phyloP scores from a whole-genome alignment of 1,140 invertebrate genomes.

The Prorops nasuta region DNA sequence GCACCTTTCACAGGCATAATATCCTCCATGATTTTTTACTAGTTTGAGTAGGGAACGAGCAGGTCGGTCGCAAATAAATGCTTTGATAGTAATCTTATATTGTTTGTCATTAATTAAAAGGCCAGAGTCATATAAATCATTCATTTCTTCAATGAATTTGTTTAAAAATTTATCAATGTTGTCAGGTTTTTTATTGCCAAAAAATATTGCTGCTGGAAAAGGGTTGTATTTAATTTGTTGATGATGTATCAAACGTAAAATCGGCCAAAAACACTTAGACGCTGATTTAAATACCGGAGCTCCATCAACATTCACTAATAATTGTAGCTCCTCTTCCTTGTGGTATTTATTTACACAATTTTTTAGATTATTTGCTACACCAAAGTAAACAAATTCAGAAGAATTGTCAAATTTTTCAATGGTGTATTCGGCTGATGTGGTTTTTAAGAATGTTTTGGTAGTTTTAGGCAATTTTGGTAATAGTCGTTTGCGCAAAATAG shows the following conservation, averaged over 20 bases:
- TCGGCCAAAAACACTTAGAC: conserved; percentile 16
- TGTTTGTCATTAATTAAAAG: neutral
- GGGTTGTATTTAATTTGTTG: conserved; percentile 4
- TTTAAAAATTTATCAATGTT: conserved; percentile 3
- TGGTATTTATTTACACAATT: conserved; percentile 2
- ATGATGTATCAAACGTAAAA: conserved; percentile 14
- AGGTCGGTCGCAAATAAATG: conserved; percentile 15
- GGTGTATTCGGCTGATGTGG: conserved; percentile 3
- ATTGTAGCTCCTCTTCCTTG: conserved; percentile 5
- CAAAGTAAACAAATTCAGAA: conserved; percentile 15
- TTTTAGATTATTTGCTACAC: conserved; percentile 11
- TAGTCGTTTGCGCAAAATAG: conserved; percentile 7
- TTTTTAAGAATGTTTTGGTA: conserved; percentile 12
- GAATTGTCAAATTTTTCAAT: conserved; percentile 10
- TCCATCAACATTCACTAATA: conserved; percentile 19
- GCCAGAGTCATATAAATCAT: neutral
- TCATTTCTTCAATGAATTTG: conserved; percentile 12
- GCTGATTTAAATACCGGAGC: conserved; percentile 16
- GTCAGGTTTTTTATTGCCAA: conserved; percentile 11
- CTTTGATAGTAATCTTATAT: conserved; percentile 3
- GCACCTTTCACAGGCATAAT: too few species aligned
- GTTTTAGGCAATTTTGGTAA: conserved; percentile 9
- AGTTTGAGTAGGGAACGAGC: conserved; percentile 15
- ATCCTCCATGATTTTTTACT: conserved; percentile 9
- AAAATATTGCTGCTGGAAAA: conserved; percentile 13